Evolutionary conservation across 2,888 invertebrate species (phyloP), one percentile per base, ranked within the genome.

Genomic region (Aporophyla lueneburgensis): DNA sequence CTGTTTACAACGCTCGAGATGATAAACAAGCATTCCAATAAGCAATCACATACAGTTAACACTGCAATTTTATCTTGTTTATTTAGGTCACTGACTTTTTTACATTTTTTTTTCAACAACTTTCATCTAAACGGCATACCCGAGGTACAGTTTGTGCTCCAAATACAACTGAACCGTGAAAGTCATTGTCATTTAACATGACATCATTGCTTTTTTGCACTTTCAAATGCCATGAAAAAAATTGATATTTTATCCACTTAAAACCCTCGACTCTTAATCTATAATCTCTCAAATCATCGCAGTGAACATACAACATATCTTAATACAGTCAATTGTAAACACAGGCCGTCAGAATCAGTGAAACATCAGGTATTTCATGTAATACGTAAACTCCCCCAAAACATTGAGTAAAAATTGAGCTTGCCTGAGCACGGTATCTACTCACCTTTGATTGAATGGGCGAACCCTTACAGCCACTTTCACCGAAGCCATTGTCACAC

Each of bases 401-500:
- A 91, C 90, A 93, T 87, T 87, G 76, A 58, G 51, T 56, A 74
- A 84, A 84, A 78, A 59, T 62, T 69, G 10, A 65, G 73, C 79
- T 88, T 89, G 85, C 76, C 51, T 80, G 84, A 83, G 80, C 73
- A 76, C 51, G 79, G 66, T 79, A 84, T 71, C 33, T 73, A 90
- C 94, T 92, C 93, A 98, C 98, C 98, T 98, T 96, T 98, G 97
- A 97, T 98, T 98, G 96, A 98, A 98, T 95, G 98, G 98, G 94
- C 98, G 98, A 96, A 98, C 98, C 97, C 98, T 97, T 90, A 98
- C 98, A 92, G 98, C 99, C 93, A 99, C 99, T 97, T 98, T 98
- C 92, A 99, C 98, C 90, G 99, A 99, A 93, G 99, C 99, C 99
- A 99, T 98, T 95, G 92, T 97, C 93, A 95, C 95, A 94, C 96